Evolutionary conservation across 2,888 invertebrate species (phyloP).

Genomic region (Thelaira solivaga): DNA sequence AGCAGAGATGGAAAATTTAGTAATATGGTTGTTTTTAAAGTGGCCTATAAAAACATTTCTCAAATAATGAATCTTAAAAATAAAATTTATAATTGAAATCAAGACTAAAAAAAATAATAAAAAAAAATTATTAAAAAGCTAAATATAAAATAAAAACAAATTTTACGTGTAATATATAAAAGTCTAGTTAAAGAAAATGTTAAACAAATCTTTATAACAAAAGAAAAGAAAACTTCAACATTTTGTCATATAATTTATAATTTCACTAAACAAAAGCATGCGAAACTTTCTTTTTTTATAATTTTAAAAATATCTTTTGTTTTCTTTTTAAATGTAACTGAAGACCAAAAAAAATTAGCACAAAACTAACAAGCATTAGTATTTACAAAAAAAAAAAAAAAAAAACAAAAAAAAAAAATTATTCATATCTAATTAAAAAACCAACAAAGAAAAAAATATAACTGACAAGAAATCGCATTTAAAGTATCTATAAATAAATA

Average conservation of each 20-base stretch:
- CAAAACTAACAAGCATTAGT: slow-evolving; percentile 25
- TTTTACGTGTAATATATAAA: slow-evolving; percentile 17
- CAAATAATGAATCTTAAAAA: slow-evolving; percentile 22
- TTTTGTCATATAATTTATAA: background rate
- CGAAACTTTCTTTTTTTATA: background rate
- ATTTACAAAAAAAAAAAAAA: slow-evolving; percentile 2
- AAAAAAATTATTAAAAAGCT: background rate
- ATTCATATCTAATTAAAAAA: background rate
- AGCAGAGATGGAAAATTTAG: no score
- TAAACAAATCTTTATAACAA: background rate
- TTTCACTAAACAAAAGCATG: background rate
- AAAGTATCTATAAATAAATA: slow-evolving; percentile 29
- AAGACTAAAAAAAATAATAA: slow-evolving; percentile 40
- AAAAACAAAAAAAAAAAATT: no score
- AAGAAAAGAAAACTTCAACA: background rate
- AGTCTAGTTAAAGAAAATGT: slow-evolving; percentile 18
- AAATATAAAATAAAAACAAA: background rate
- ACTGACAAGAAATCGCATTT: slow-evolving; percentile 41
- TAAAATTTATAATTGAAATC: slow-evolving; percentile 21
- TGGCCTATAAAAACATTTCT: background rate
- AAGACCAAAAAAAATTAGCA: slow-evolving; percentile 37
- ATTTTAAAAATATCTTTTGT: background rate
- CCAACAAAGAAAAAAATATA: slow-evolving; percentile 9
- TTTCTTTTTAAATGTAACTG: slow-evolving; percentile 21
- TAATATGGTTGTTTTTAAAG: no score